Base-by-base conservation (phyloP, 2,888 invertebrate species). In the Campaea margaritaria region DNA sequence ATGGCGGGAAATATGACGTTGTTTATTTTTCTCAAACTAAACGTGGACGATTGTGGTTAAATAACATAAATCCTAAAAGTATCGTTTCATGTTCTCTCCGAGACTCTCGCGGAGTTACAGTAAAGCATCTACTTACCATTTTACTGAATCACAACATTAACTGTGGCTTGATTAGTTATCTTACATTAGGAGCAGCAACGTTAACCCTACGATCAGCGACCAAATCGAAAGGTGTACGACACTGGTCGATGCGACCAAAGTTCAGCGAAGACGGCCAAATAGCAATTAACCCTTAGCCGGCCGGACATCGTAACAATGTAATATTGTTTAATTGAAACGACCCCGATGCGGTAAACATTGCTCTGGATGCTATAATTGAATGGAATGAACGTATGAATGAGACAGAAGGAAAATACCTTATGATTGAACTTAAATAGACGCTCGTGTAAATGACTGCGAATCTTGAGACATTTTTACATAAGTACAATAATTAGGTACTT, bases 261-360 rank as follows among this genome's bases (percentile, higher is more conserved):
- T 87, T 90, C 90, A 89, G 85, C 76, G 75, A 65, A 80, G 82
- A 84, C 82, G 76, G 85, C 74, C 86, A 88, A 86, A 88, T 87
- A 89, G 81, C 81, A 87, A 89, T 91, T 90, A 91, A 91, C 89
- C 89, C 87, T 81, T 74, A 68, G 74, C 74, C 70, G 73, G 75
- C 61, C 72, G 76, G 70, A 73, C 81, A 74, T 78, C 76, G 85
- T 84, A 84, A 86, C 89, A 89, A 87, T 89, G 88, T 88, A 88
- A 90, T 91, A 87, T 86, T 84, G 83, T 85, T 87, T 89, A 89
- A 91, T 90, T 90, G 87, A 85, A 79, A 85, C 83, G 90, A 87
- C 89, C 89, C 87, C 87, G 83, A 77, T 78, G 76, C 67, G 67
- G 67, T 73, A 76, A 78, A 78, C 75, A 80, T 62, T 62, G 73